Evolutionary conservation across 37 sponge, comb jelly and placozoan genomes (phyloP), one percentile per base, ranked within the genome.

Genomic region (Diacarnus erythraeanus): DNA sequence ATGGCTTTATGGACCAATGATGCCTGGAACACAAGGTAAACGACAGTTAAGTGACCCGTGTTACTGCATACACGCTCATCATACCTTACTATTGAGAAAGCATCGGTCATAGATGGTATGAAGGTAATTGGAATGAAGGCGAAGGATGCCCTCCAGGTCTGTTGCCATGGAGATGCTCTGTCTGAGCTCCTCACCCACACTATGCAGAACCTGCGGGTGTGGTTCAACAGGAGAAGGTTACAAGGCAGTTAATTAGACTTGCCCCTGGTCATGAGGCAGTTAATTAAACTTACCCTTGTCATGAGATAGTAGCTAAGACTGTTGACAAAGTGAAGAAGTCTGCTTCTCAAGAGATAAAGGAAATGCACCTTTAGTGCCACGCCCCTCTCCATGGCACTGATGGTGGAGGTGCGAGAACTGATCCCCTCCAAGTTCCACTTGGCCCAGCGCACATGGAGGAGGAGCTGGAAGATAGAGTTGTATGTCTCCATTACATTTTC

Each of bases 391-490:
- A 65, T 31, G 34, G 66, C 31, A 6, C 51, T 47, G 51, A 47
- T 47, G 66, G 34, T 35, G 17, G 33, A 34, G 34, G 34, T 8
- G 31, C 80, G 70, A 31, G 36, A 38, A 26, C 43, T 25, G 12
- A 80, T 12, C 3, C 44, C 71, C 31, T 84, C 80, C 60, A 89
- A 71, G 42, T 75, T 70, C 90, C 90, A 89, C 57, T 89, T 89
- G 69, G 80, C 85, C 87, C 86, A 89, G 39, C 84, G 84, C 39
- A 89, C 80, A 39, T 86, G 81, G 41, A 86, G 68, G 17, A 84
- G 77, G 20, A 84, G 61, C 59, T 58, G 76, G 37, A 84, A 84
- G 47, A 84, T 38, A 60, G 69, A 30, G 44, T 89, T 84, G 69
- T 89, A 89, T 0, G 37, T 67, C 18, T 78, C 29, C 90, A 89